phyloP scores from a whole-genome alignment of 2,888 invertebrate genomes.

The Coelopa pilipes region DNA sequence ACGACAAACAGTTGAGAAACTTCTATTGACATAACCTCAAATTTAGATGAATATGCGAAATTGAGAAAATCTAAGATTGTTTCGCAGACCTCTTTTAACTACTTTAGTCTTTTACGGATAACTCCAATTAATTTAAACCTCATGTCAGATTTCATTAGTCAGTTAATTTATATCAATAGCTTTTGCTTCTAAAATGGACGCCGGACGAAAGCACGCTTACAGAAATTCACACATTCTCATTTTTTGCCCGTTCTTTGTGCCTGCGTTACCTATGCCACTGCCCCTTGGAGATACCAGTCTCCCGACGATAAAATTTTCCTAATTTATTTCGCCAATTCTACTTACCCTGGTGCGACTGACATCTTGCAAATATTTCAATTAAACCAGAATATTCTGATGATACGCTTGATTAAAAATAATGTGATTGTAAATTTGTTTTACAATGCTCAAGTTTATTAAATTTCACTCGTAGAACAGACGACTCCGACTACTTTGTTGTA shows the following conservation, averaged over 20 bases:
- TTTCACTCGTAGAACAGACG: background rate
- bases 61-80: constrained; percentile 5
- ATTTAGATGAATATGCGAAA: constrained; percentile 42
- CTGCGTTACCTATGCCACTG: constrained; percentile 17
- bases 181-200: constrained; percentile 47
- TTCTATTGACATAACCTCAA: constrained; percentile 56
- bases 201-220: constrained; percentile 51
- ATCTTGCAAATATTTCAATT: constrained; percentile 44
- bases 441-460: constrained; percentile 19
- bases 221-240: constrained; percentile 35
- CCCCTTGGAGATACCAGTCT: background rate
- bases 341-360: constrained; percentile 59
- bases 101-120: background rate
- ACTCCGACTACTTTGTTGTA: constrained; percentile 21
- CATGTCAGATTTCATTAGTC: background rate
- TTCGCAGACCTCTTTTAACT: constrained; percentile 40
- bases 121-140: background rate
- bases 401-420: constrained; percentile 10
- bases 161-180: background rate
- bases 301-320: constrained; percentile 6
- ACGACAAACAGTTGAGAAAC: constrained; percentile 34
- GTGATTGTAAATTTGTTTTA: constrained; percentile 20
- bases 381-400: background rate
- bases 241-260: constrained; percentile 33
- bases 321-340: constrained; percentile 35